These are phyloP conservation scores for Martes martes DNA, from an alignment of 2,113 vertebrate species.

Conservation along the genomic window DNA sequence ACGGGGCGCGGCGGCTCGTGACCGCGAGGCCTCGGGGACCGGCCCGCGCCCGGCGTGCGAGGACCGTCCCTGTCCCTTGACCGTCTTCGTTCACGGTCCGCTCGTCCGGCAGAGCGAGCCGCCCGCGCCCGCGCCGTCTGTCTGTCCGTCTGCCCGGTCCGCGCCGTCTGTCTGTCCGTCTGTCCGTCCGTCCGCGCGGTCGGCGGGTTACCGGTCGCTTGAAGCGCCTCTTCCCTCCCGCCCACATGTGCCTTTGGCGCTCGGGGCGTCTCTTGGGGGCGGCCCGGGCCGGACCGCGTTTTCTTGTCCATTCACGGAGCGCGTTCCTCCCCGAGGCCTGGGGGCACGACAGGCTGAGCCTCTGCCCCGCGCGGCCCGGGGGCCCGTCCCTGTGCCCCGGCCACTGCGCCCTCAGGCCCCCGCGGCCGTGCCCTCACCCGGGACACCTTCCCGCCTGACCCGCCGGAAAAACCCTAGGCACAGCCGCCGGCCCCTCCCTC, in stretches of 20 bases:
- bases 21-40: too few relatives aligned
- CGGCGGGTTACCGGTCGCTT: neutral
- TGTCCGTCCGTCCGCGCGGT: too few relatives aligned
- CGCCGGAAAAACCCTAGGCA: rapidly evolving
- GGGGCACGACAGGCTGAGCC: rapidly evolving
- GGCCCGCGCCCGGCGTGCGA: too few relatives aligned
- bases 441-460: neutral
- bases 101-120: too few relatives aligned
- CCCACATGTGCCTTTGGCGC: neutral
- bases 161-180: too few relatives aligned
- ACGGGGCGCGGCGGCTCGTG: too few relatives aligned
- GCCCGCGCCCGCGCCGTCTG: too few relatives aligned
- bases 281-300: neutral
- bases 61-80: too few relatives aligned
- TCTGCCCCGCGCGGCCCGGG: neutral
- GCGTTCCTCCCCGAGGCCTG: neutral
- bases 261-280: neutral
- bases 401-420: rapidly evolving
- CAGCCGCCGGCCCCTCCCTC: neutral
- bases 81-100: too few relatives aligned
- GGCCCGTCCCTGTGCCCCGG: rapidly evolving
- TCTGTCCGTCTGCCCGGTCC: too few relatives aligned
- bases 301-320: too few relatives aligned
- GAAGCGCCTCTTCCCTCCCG: neutral
- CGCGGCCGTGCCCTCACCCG: neutral